Base-by-base conservation (phyloP, 2,888 invertebrate species). In the Pharmacophagus antenor region DNA sequence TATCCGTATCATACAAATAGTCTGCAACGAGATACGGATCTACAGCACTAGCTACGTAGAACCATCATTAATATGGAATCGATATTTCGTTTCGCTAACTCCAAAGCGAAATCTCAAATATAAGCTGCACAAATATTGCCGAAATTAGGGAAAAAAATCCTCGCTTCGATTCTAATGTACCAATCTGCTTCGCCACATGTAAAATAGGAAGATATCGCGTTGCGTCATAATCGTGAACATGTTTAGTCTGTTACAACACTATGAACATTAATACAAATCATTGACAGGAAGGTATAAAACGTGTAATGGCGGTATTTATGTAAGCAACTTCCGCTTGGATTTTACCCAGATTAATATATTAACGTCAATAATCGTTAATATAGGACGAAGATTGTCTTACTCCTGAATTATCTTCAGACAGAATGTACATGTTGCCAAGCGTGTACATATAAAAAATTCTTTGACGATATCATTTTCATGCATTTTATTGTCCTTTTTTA, bases 311-410 rank as follows among this genome's bases (percentile, higher is more conserved):
- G 75, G 76, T 81, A 71, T 83, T 87, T 86, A 87, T 88, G 87
- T 84, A 88, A 87, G 87, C 86, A 73, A 78, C 80, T 86, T 87
- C 84, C 88, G 80, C 81, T 71, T 79, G 82, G 82, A 85, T 85
- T 83, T 82, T 76, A 72, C 77, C 65, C 74, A 82, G 86, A 88
- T 88, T 88, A 85, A 87, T 85, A 82, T 76, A 75, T 80, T 70
- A 74, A 70, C 76, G 82, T 84, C 83, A 82, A 76, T 82, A 85
- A 86, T 84, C 88, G 88, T 88, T 88, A 87, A 88, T 86, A 85
- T 84, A 82, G 79, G 80, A 81, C 79, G 74, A 72, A 75, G 79
- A 79, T 73, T 77, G n/a, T 76, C 76, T 74, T 74, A 73, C 77
- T 77, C 70, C 75, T 80, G 77, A 85, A 49, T 20, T 7, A 37